Evolutionary conservation across 1,140 invertebrate species (phyloP), one percentile per base, ranked within the genome.

Genomic region (Panagrolaimus sp.): DNA sequence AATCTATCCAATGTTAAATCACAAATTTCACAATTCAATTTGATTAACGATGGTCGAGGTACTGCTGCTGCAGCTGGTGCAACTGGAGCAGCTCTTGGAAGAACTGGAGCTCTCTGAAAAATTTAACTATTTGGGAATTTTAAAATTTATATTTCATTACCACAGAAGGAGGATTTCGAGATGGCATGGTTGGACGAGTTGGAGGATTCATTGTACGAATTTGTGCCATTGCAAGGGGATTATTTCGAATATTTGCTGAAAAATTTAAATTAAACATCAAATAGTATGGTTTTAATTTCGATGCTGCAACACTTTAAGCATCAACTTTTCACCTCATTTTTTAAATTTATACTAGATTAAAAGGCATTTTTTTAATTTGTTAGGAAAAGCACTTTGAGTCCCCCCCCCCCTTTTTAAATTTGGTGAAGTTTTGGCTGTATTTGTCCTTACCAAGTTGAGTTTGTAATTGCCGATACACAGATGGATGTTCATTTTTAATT

Each of bases 11-110:
- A 21, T n/a, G 48, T 1, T n/a, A 4, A 8, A 24, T 52, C 48
- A 52, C 48, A 52, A 15, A 52, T 52, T 14, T 52, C 48, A 24
- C 48, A 52, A 15, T n/a, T 9, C 48, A 52, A 21, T n/a, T 52
- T 24, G 48, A 52, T 24, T 14, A 8, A 8, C 7, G 48, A n/a
- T n/a, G n/a, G n/a, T n/a, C n/a, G 48, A n/a, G 26, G 48, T 52
- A 24, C 48, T 1, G 48, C n/a, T 7, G 48, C 14, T n/a, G 26
- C 17, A 15, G 48, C n/a, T 15, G 14, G 7, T 9, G 48, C 8
- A 24, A 14, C n/a, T 1, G 26, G 48, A 24, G 48, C 17, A 8
- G 15, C 7, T 4, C 48, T n/a, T 1, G 48, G 26, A 8, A 24
- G 48, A 14, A n/a, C n/a, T n/a, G n/a, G n/a, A n/a, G n/a, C n/a